Evolutionary conservation across 2,797 vertebrate genomes (phyloP).

Genomic region (Squalus acanthias): DNA sequence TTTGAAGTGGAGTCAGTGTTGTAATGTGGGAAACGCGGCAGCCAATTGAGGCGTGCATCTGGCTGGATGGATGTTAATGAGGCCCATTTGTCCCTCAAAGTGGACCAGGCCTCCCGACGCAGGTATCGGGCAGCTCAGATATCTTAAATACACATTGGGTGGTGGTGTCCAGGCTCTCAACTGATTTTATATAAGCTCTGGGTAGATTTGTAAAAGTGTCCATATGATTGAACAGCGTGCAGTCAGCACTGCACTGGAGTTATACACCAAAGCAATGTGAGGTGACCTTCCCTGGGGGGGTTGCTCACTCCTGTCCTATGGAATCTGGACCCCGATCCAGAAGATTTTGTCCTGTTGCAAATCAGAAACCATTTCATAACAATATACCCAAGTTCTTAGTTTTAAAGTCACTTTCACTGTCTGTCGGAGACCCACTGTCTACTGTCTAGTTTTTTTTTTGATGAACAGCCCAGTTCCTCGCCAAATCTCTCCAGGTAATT

Average conservation of each 20-base stretch:
- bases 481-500: constrained; percentile 1
- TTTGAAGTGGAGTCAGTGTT: too few relatives aligned
- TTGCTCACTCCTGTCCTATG: background rate
- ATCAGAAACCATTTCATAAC: background rate
- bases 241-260: background rate
- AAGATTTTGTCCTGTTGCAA: background rate
- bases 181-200: background rate
- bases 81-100: too few relatives aligned
- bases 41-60: too few relatives aligned
- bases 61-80: too few relatives aligned
- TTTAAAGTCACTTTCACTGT: background rate
- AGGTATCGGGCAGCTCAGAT: too few relatives aligned
- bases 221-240: background rate
- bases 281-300: background rate
- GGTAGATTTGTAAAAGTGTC: background rate
- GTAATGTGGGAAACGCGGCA: too few relatives aligned
- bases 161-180: background rate
- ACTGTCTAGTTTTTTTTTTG: background rate
- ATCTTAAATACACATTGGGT: background rate
- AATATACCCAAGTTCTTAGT: background rate
- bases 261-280: background rate
- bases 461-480: background rate
- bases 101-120: too few relatives aligned
- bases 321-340: background rate
- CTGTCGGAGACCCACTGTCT: background rate